Evolutionary conservation across 2,113 vertebrate species (phyloP).

Genomic region (Macaca fascicularis): DNA sequence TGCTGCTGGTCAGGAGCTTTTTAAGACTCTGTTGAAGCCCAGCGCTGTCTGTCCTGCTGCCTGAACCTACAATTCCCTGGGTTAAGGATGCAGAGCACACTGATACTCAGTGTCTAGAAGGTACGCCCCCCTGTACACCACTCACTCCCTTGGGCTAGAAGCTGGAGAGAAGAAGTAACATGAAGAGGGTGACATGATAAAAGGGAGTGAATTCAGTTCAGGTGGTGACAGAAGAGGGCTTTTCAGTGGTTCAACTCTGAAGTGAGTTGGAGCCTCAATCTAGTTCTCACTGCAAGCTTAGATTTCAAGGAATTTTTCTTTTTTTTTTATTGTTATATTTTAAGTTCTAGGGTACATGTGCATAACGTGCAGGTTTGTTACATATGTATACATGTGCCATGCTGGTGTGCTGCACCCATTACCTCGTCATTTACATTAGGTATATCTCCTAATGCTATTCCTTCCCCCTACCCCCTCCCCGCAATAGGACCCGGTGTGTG

Average conservation of each 20-base stretch:
- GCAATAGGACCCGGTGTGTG: no score
- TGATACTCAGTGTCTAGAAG: neutral
- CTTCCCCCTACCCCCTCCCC: no score
- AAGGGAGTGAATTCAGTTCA: neutral
- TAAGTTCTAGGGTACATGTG: no score
- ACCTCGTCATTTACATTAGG: no score
- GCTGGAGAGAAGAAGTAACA: neutral
- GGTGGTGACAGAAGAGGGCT: neutral
- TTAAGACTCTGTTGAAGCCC: neutral
- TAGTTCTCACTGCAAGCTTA: neutral
- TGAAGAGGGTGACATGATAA: neutral
- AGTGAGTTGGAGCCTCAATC: neutral
- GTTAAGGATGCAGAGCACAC: neutral
- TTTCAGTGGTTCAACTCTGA: neutral
- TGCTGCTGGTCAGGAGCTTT: neutral
- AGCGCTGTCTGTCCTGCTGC: neutral
- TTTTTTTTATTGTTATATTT: no score
- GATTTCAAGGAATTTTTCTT: slow-evolving; percentile 35
- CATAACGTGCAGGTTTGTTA: no score
- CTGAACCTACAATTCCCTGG: neutral
- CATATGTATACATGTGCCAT: no score
- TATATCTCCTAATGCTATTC: no score
- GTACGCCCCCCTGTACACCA: fast-evolving
- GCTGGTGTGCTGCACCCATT: no score
- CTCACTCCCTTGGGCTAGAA: neutral